phyloP scores from a whole-genome alignment of 2,113 vertebrate genomes.

The Anarrhichthys ocellatus region DNA sequence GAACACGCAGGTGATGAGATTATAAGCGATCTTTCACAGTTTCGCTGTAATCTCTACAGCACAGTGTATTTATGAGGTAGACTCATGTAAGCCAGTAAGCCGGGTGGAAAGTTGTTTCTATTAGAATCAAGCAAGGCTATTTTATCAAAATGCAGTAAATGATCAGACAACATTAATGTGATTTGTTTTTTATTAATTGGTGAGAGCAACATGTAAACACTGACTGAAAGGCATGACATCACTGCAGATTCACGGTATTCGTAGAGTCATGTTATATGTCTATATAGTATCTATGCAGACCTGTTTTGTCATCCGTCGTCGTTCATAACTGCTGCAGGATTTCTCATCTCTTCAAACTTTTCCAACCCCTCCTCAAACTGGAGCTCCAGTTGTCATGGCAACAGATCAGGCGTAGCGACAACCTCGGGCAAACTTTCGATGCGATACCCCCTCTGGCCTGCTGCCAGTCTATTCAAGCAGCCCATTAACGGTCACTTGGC shows the following conservation, averaged over 20 bases:
- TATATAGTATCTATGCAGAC: background rate
- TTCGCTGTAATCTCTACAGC: background rate
- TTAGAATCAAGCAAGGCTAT: background rate
- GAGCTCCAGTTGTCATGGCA: slow-evolving; percentile 64
- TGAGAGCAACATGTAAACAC: background rate
- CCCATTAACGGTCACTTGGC: slow-evolving; percentile 29
- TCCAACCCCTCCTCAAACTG: slow-evolving; percentile 4
- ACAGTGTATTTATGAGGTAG: background rate
- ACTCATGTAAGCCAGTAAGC: background rate
- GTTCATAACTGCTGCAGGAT: background rate
- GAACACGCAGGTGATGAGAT: background rate
- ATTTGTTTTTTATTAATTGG: too few relatives aligned
- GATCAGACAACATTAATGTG: background rate
- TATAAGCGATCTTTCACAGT: background rate
- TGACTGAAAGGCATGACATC: background rate
- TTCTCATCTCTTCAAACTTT: slow-evolving; percentile 15
- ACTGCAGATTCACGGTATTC: background rate
- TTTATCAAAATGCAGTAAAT: slow-evolving; percentile 4
- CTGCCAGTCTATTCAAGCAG: slow-evolving; percentile 18
- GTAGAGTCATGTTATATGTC: background rate
- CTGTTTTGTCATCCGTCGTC: background rate
- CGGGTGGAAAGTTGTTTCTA: background rate
- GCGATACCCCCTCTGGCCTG: slow-evolving; percentile 13
- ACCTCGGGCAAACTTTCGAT: slow-evolving; percentile 38
- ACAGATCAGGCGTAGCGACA: slow-evolving; percentile 35